Percentiles rank a stretch among this genome's conserved stretches.
Conservation (phyloP, 2,888 invertebrate species). For the Cantharis rustica region DNA sequence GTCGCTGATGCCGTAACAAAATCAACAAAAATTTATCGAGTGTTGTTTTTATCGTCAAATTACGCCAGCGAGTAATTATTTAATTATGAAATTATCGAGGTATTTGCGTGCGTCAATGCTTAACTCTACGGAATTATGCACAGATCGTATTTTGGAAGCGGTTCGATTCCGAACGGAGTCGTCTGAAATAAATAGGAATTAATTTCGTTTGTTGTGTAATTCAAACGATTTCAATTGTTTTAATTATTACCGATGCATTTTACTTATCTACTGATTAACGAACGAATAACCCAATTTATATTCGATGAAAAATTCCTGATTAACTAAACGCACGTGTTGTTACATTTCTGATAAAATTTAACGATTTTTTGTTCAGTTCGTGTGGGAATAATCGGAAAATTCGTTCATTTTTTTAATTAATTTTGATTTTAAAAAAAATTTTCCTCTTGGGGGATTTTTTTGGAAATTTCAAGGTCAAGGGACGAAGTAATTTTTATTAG, state of each 20-base stretch:
- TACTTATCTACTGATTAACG: neutral
- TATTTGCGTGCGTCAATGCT: neutral
- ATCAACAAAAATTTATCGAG: too few species aligned
- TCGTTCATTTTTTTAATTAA: too few species aligned
- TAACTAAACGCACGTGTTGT: neutral
- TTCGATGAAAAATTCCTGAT: neutral
- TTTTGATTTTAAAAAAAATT: too few species aligned
- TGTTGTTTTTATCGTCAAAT: neutral
- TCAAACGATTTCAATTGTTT: neutral
- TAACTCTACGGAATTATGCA: neutral
- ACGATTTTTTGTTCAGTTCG: neutral
- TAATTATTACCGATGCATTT: neutral
- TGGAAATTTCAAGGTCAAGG: neutral
- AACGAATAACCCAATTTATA: neutral
- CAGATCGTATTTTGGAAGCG: neutral
- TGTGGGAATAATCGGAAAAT: neutral
- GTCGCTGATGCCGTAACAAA: too few species aligned
- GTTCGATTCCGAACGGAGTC: neutral
- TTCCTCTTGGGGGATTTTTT: too few species aligned
- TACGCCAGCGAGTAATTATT: neutral
- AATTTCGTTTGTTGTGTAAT: neutral
- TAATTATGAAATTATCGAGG: neutral
- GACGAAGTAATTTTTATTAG: neutral
- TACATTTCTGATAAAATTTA: neutral
- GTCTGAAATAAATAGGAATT: neutral